A percentile compares a stretch with the other conserved stretches of the same genome.
phyloP scores from a whole-genome alignment of 2,888 invertebrate species.

The Hylaea fasciaria region DNA sequence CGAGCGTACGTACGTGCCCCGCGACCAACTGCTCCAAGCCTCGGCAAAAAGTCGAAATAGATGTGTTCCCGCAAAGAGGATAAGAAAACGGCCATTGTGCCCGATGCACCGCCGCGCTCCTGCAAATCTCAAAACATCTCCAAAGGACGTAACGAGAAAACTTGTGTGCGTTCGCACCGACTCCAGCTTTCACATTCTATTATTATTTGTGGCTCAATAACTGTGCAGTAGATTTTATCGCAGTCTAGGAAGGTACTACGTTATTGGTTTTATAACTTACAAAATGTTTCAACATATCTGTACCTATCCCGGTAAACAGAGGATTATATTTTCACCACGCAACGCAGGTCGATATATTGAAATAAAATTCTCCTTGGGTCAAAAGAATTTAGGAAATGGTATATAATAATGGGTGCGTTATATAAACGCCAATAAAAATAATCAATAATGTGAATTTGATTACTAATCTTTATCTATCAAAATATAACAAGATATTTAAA shows the following conservation, averaged over 20 bases:
- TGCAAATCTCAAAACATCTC: slow-evolving; percentile 76
- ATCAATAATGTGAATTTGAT: too few relatives aligned
- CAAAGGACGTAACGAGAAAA: slow-evolving; percentile 75
- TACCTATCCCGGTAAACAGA: slow-evolving; percentile 44
- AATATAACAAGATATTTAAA: too few relatives aligned
- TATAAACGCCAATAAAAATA: too few relatives aligned
- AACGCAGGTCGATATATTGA: background rate
- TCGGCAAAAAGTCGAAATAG: slow-evolving; percentile 72
- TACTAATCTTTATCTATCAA: too few relatives aligned
- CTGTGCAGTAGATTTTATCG: slow-evolving; percentile 55
- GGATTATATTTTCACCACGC: slow-evolving; percentile 32
- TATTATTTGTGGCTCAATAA: slow-evolving; percentile 64
- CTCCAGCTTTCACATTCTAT: slow-evolving; percentile 54
- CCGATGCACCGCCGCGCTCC: slow-evolving; percentile 67
- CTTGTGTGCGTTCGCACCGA: slow-evolving; percentile 56
- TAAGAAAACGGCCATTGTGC: slow-evolving; percentile 70
- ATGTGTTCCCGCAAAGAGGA: slow-evolving; percentile 67
- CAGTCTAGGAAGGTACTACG: too few relatives aligned
- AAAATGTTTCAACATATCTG: slow-evolving; percentile 47
- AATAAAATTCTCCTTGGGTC: slow-evolving; percentile 9
- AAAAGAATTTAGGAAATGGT: background rate
- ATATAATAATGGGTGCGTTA: background rate
- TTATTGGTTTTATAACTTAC: too few relatives aligned
- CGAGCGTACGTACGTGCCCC: slow-evolving; percentile 71
- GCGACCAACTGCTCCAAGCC: slow-evolving; percentile 67